Base-by-base conservation (phyloP, 2,888 invertebrate species). In the Mylabris sibirica region DNA sequence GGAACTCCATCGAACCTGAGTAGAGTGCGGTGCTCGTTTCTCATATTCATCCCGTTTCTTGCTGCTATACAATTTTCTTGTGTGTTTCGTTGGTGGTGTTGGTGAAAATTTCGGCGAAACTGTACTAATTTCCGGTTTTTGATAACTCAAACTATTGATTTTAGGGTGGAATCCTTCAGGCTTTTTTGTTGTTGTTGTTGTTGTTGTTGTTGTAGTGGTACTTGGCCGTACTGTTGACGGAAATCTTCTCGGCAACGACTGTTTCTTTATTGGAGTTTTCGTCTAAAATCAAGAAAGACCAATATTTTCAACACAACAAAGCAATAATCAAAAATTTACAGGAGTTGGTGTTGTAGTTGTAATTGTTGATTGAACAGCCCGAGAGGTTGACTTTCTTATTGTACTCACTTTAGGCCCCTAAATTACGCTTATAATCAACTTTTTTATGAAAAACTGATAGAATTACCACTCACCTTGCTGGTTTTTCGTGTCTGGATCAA, bases 401-500 rank as follows among this genome's bases (percentile, higher is more conserved):
- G 24, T 57, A 22, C 3, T 20, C 3, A 14, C 14, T 26, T 57
- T 24, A 3, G 57, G 24, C 11, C 24, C 57, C 57, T 57, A 57
- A 57, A 57, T 57, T 8, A n/a, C 14, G n/a, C 14, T 14, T 5
- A 8, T 53, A 12, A 26, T 26, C 2, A 9, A 4, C 11, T 4
- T 1, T 2, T 26, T 26, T 5, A 5, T 24, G 0, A 57, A 11
- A 2, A 26, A 57, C n/a, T n/a, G n/a, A 26, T 9, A 11, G 20
- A 57, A 44, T 17, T 14, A 3, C 12, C 1, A 60, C 78, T 75
- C 75, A 83, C 83, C 80, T 80, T 77, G 67, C 77, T 74, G n/a
- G 74, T 74, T 72, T 84, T 81, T 84, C 90, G 90, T 63, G 89
- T 87, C 83, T 89, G 89, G 62, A 91, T 84, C 65, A 90, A 82